Conservation (phyloP, 2,113 vertebrate species). For the Equus quagga region DNA sequence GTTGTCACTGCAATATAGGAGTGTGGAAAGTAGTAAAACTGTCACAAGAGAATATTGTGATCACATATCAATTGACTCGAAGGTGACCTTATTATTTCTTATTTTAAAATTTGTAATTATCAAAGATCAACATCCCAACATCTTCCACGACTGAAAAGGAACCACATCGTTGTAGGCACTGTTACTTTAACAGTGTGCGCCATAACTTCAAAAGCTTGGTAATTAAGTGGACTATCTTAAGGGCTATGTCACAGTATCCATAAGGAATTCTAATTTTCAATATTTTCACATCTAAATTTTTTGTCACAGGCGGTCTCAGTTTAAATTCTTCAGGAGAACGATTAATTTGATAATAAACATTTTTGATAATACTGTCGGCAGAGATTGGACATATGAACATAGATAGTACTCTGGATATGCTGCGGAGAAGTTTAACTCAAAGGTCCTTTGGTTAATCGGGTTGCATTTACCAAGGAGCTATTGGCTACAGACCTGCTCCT, state of each 20-base stretch:
- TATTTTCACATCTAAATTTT: not conserved
- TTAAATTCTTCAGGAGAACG: not conserved
- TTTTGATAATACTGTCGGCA: not conserved
- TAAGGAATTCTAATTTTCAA: not conserved
- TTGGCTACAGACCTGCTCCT: not conserved
- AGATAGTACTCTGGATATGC: not conserved
- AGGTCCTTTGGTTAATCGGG: not conserved
- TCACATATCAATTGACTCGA: not conserved
- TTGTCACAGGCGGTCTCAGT: not conserved
- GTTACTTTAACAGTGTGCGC: not conserved
- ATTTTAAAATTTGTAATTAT: not conserved
- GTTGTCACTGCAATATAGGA: not conserved
- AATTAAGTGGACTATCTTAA: not conserved
- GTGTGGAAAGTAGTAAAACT: not conserved
- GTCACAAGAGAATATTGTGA: not conserved
- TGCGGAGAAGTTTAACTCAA: not conserved
- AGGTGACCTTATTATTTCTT: not conserved
- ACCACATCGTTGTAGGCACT: not conserved
- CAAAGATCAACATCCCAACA: not conserved
- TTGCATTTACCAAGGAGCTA: not conserved
- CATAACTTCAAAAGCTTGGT: not conserved
- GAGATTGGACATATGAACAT: not conserved
- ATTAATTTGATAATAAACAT: not conserved
- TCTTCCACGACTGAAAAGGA: not conserved
- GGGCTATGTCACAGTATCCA: not conserved